phyloP scores from a whole-genome alignment of 2,113 vertebrate species.

The Strix uralensis region DNA sequence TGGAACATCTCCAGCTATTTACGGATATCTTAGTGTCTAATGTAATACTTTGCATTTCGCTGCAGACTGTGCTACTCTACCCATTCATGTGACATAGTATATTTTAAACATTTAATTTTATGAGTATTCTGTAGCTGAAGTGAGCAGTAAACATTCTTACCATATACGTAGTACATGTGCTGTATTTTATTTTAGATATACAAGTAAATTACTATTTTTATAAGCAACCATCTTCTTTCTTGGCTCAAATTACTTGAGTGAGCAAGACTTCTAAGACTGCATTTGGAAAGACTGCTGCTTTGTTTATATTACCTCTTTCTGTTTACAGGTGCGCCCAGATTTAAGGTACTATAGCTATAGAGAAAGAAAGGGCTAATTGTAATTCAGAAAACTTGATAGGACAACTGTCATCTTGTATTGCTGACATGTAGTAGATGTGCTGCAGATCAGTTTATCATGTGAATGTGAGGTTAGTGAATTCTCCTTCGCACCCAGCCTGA shows the following conservation, averaged over 20 bases:
- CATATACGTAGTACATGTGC: background rate
- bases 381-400: background rate
- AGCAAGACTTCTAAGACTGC: background rate
- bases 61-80: background rate
- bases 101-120: background rate
- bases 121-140: background rate
- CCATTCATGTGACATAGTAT: background rate
- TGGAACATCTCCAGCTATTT: background rate
- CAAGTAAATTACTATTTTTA: background rate
- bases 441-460: background rate
- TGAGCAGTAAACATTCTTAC: background rate
- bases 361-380: background rate
- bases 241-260: background rate
- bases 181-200: background rate
- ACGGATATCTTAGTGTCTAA: background rate
- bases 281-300: background rate
- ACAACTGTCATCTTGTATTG: background rate
- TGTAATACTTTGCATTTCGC: background rate
- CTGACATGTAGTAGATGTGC: background rate
- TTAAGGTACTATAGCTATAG: background rate
- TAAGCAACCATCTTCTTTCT: background rate
- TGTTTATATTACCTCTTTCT: background rate
- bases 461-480: background rate
- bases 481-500: background rate
- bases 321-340: background rate